Base-by-base conservation (phyloP, 2,113 vertebrate genomes). In the Arvicanthis niloticus region DNA sequence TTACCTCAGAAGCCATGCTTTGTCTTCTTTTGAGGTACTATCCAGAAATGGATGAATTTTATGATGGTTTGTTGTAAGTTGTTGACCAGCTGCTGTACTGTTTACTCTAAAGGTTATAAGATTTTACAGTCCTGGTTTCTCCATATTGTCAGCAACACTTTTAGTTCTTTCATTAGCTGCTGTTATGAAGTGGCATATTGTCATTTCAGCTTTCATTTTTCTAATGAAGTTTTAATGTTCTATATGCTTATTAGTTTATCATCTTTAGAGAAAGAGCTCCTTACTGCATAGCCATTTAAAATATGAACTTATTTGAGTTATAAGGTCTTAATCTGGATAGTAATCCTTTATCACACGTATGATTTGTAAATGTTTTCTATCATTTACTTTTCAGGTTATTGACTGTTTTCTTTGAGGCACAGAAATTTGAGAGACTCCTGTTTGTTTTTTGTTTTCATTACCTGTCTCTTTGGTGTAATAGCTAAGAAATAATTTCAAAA, bases 341-440 rank as follows among this genome's bases (percentile, higher is more conserved):
- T 92, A 91, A 84, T 21, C 10, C 24, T 16, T 94, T 90, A 80
- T 40, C 56, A 92, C 60, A 42, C 87, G 48, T 1, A 48, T 88
- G 42, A 88, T 75, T 89, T 91, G 34, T 78, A 91, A 5, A 65
- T 97, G 60, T 89, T 91, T 93, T 89, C 26, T 21, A 42, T 94
- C 78, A 34, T 17, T 92, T 92, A 7, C 48, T 34, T 93, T 95
- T 93, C 10, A 42, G 3, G 82, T 24, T 60, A 10, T 85, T 89
- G 22, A 65, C 80, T 96, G 22, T 95, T 58, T 48, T 48, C 10
- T 96, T 95, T 80, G 42, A 26, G 93, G 31, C 21, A 48, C 45
- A 60, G 53, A 89, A 19, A 21, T 95, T 73, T 84, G 11, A 56
- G 67, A 29, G 58, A 40, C 29, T 93, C 60, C 29, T 22, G 58